phyloP scores from a whole-genome alignment of 2,113 vertebrate species.

The Eptesicus fuscus region DNA sequence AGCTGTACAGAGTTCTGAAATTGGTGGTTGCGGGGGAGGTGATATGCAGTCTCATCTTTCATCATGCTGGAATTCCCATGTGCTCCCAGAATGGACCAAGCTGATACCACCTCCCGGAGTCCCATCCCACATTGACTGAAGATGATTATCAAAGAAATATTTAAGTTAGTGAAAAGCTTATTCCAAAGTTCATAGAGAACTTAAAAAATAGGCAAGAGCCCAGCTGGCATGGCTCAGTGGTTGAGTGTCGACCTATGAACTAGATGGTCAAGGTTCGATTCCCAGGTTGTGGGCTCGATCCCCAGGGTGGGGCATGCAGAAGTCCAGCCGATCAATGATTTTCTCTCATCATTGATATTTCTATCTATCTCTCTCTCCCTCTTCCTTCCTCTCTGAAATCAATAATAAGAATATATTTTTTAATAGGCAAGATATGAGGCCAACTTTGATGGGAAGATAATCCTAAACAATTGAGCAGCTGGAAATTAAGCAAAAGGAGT shows the following conservation, averaged over 20 bases:
- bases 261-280: no score
- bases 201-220: background rate
- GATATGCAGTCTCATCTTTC: background rate
- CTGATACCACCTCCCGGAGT: background rate
- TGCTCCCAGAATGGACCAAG: background rate
- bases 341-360: no score
- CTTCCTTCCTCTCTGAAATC: no score
- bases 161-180: background rate
- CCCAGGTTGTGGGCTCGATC: no score
- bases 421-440: background rate
- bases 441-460: background rate
- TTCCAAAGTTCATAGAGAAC: background rate
- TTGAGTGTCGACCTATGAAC: no score
- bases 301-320: no score
- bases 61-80: background rate
- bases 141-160: background rate
- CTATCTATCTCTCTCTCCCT: no score
- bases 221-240: no score
- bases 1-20: background rate
- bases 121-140: background rate
- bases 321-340: no score
- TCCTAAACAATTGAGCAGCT: background rate
- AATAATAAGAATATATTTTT: no score
- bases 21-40: no score
- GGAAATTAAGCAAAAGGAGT: background rate